A percentile compares a stretch with the other conserved stretches of the same genome.
These are phyloP conservation scores for Drosophila varians DNA, from an alignment of 1,140 invertebrate genomes.

Conservation along the genomic window DNA sequence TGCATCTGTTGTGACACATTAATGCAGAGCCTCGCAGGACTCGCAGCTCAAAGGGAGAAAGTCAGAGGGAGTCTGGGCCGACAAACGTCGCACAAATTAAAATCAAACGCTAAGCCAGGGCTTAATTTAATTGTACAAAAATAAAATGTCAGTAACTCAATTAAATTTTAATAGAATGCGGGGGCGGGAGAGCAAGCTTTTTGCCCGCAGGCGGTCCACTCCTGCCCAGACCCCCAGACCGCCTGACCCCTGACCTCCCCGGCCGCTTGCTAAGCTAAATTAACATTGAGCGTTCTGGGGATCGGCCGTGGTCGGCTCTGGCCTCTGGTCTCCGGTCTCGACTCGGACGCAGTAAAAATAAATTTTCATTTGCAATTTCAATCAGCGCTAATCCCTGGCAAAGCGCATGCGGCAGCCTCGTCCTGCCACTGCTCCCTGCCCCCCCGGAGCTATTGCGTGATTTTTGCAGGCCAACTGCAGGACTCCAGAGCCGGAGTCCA, in stretches of 20 bases:
- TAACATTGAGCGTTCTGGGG: slow-evolving; percentile 53
- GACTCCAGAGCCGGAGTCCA: slow-evolving; percentile 19
- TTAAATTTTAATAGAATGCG: slow-evolving; percentile 79
- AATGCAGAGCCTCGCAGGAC: slow-evolving; percentile 48
- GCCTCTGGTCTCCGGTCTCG: no score
- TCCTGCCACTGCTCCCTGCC: slow-evolving; percentile 7
- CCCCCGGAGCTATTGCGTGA: slow-evolving; percentile 50
- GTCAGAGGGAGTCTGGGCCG: slow-evolving; percentile 19
- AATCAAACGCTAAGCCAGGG: slow-evolving; percentile 80
- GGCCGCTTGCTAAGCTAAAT: slow-evolving; percentile 60
- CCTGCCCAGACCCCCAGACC: no score
- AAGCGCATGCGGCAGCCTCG: slow-evolving; percentile 69
- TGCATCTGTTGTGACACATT: slow-evolving; percentile 56
- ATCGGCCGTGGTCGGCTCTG: background rate
- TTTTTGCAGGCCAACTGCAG: slow-evolving; percentile 81
- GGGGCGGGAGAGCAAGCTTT: background rate
- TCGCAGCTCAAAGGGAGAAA: no score
- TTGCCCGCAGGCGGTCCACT: slow-evolving; percentile 36
- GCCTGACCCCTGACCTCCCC: background rate
- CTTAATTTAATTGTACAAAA: slow-evolving; percentile 83
- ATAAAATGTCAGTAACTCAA: slow-evolving; percentile 83
- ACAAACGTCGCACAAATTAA: slow-evolving; percentile 82
- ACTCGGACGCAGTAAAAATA: slow-evolving; percentile 72
- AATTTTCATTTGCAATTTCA: slow-evolving; percentile 83
- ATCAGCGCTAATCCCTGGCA: slow-evolving; percentile 82